Base-by-base conservation (phyloP, 2,888 invertebrate genomes). In the Sminthurinus aureus region DNA sequence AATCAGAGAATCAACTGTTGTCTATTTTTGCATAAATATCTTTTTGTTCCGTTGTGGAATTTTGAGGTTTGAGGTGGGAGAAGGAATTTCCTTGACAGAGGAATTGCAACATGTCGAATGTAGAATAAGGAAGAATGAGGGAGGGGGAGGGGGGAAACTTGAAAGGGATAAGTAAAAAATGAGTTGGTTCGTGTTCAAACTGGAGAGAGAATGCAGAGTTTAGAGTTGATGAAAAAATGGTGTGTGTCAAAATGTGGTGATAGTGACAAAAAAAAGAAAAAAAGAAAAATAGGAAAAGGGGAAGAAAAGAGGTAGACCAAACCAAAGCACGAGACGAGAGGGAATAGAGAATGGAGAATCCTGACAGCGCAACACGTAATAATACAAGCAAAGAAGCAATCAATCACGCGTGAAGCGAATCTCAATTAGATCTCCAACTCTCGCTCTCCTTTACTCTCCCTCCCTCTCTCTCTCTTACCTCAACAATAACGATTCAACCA, bases 361-460 rank as follows among this genome's bases (percentile, higher is more conserved):
- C 58, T 82, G 77, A 82, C 82, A 82, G 82, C 67, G 66, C 67
- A 69, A 82, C 82, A 76, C 67, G 82, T 82, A 77, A 67, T 76
- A 76, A 77, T 77, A 82, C 82, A 76, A 74, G 64, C 75, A 81
- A 78, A 83, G 79, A 69, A 78, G 82, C 71, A 82, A 82, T 82
- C 82, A 82, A 82, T 82, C 82, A 82, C 52, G 67, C 82, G 69
- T 82, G 82, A 82, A 83, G 83, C 83, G 83, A 77, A 83, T 83
- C 83, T 79, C 83, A 83, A 83, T 83, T 83, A 83, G 83, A 79
- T 83, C 51, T 64, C 73, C 52, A 38, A 1, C 6, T 6, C 38
- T 6, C 38, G 38, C 38, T n/a, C n/a, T n/a, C n/a, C n/a, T n/a
- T n/a, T n/a, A 12, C 15, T 58, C 15, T 58, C 64, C n/a, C 64